Evolutionary conservation across 2,888 invertebrate genomes (phyloP).

Genomic region (Chrysodeixis includens): DNA sequence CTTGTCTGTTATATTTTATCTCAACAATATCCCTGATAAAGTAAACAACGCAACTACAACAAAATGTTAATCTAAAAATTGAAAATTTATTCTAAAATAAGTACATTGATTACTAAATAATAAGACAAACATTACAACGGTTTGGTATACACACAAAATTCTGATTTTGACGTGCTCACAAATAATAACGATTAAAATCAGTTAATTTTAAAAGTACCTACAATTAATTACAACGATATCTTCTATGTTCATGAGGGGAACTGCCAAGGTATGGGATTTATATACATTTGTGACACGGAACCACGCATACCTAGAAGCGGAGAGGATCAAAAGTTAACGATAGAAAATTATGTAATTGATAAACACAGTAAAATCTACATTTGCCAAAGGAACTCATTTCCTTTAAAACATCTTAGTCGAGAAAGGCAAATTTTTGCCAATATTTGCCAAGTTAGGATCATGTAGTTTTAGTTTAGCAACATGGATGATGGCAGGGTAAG

Average conservation of each 20-base stretch:
- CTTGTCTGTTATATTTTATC: slow-evolving; percentile 39
- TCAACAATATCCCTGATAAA: slow-evolving; percentile 58
- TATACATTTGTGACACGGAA: slow-evolving; percentile 90
- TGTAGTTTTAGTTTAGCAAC: too few relatives aligned
- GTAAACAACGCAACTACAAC: slow-evolving; percentile 59
- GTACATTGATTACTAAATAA: slow-evolving; percentile 60
- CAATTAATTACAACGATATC: slow-evolving; percentile 45
- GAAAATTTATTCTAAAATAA: slow-evolving; percentile 76
- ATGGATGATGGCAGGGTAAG: too few relatives aligned
- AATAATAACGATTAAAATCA: slow-evolving; percentile 27
- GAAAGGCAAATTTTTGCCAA: too few relatives aligned
- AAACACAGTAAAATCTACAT: neutral
- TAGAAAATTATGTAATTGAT: neutral
- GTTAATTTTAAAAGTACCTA: slow-evolving; percentile 44
- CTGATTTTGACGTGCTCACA: slow-evolving; percentile 51
- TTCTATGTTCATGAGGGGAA: slow-evolving; percentile 70
- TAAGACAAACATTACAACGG: slow-evolving; percentile 41
- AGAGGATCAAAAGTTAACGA: neutral
- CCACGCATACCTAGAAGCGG: slow-evolving; percentile 89
- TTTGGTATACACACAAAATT: slow-evolving; percentile 31
- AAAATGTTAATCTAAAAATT: slow-evolving; percentile 72
- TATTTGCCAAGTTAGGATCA: too few relatives aligned
- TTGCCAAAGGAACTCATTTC: too few relatives aligned
- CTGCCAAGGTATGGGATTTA: slow-evolving; percentile 92
- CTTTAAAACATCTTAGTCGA: too few relatives aligned